Percentiles rank a stretch among this genome's conserved stretches.
Evolutionary conservation across 2,113 vertebrate species (phyloP).

Genomic region (Oophaga pumilio): DNA sequence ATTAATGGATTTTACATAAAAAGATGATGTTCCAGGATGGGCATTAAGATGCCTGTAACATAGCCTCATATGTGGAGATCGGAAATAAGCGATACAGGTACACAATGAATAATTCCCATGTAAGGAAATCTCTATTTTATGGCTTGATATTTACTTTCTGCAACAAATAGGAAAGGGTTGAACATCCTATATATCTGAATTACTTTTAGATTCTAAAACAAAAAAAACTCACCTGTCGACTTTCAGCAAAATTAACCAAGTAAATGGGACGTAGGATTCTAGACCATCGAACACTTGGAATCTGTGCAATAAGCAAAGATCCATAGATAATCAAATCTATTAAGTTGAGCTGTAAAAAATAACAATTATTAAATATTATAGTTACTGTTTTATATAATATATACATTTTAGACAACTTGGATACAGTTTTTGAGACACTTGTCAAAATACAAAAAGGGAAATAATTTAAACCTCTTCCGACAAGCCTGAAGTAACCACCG

Average conservation of each 20-base stretch:
- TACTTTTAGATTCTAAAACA: not conserved
- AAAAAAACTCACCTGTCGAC: constrained; percentile 81
- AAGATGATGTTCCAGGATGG: too few relatives aligned
- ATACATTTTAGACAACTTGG: too few relatives aligned
- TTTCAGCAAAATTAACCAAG: constrained; percentile 89
- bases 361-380: not conserved
- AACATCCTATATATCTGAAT: not conserved
- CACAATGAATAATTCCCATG: too few relatives aligned
- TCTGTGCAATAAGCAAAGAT: constrained; percentile 68
- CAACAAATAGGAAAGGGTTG: not conserved
- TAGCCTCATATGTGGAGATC: too few relatives aligned
- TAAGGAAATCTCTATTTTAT: not conserved
- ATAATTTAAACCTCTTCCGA: too few relatives aligned
- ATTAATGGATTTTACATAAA: too few relatives aligned
- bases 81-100: too few relatives aligned
- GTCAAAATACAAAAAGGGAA: too few relatives aligned
- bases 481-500: too few relatives aligned
- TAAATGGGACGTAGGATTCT: constrained; percentile 86
- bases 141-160: not conserved
- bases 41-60: too few relatives aligned
- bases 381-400: not conserved
- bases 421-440: too few relatives aligned
- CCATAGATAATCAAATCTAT: constrained; percentile 82
- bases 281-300: constrained; percentile 81
- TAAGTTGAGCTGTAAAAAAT: constrained; percentile 76